Evolutionary conservation across 2,113 vertebrate genomes (phyloP).

Genomic region (Triplophysa tibetana): DNA sequence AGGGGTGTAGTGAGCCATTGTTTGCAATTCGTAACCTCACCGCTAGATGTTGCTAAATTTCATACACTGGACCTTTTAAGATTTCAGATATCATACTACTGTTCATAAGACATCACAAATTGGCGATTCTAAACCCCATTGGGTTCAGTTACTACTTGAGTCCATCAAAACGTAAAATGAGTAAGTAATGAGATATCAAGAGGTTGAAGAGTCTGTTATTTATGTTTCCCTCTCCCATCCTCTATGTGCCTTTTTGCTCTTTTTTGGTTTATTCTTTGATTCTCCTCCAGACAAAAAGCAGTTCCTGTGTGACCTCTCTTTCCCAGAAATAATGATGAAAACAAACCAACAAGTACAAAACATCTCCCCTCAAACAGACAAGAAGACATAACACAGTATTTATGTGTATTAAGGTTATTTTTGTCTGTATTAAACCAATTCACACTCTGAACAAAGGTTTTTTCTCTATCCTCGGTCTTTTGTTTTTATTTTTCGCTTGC

Average conservation of each 20-base stretch:
- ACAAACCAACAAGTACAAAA: conserved; percentile 15
- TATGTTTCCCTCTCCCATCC: not conserved
- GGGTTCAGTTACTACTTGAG: too few relatives aligned
- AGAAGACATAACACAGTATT: not conserved
- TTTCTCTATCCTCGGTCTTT: not conserved
- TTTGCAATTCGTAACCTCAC: too few relatives aligned
- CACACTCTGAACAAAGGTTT: not conserved
- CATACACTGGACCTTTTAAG: too few relatives aligned
- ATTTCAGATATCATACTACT: too few relatives aligned
- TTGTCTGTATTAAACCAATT: conserved; percentile 9
- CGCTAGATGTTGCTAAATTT: too few relatives aligned
- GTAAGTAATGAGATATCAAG: too few relatives aligned
- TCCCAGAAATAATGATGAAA: conserved; percentile 26
- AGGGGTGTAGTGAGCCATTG: too few relatives aligned
- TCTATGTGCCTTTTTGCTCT: not conserved
- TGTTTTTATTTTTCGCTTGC: not conserved
- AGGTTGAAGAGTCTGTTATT: not conserved
- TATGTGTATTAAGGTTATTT: conserved; percentile 6
- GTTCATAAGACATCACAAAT: too few relatives aligned
- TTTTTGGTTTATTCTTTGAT: conserved; percentile 11
- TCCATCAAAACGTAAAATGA: too few relatives aligned
- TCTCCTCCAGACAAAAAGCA: conserved; percentile 17
- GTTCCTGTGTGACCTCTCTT: conserved; percentile 10
- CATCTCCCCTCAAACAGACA: not conserved
- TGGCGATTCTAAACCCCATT: too few relatives aligned